Conservation (phyloP, 2,888 invertebrate genomes). For the Xylophagus ater region DNA sequence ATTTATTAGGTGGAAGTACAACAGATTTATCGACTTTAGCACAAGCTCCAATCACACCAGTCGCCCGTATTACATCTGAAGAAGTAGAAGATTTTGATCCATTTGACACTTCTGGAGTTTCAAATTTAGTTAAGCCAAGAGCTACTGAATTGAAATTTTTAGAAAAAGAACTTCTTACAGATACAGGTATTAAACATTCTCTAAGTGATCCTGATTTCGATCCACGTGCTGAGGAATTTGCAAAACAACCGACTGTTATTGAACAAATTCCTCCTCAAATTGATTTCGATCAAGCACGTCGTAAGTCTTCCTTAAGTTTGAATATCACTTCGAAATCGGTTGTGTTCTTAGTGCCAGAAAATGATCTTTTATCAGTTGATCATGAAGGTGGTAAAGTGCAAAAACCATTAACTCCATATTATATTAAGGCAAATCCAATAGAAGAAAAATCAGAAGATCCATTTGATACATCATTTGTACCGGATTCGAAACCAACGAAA, state of each 20-base stretch:
- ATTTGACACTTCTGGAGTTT: conserved; percentile 73
- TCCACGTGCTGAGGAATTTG: conserved; percentile 52
- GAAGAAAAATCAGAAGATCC: conserved; percentile 56
- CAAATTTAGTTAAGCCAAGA: conserved; percentile 60
- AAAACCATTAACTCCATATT: conserved; percentile 74
- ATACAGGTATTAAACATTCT: conserved; percentile 41
- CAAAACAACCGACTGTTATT: conserved; percentile 17
- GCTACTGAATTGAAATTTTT: conserved; percentile 66
- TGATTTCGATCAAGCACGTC: conserved; percentile 35
- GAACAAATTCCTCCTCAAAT: conserved; percentile 15
- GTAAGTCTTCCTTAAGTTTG: conserved; percentile 51
- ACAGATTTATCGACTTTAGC: conserved; percentile 61
- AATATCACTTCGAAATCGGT: conserved; percentile 46
- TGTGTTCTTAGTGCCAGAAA: conserved; percentile 49
- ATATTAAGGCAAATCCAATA: conserved; percentile 48
- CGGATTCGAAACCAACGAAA: conserved; percentile 60
- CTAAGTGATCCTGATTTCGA: conserved; percentile 72
- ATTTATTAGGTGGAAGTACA: conserved; percentile 64
- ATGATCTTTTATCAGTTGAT: conserved; percentile 46
- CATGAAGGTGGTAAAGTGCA: conserved; percentile 48
- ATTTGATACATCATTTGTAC: conserved; percentile 78
- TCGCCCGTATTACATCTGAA: conserved; percentile 20
- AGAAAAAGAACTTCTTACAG: conserved; percentile 62
- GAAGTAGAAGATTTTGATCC: conserved; percentile 61
- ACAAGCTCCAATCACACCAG: conserved; percentile 55